Evolutionary conservation across 1,140 invertebrate genomes (phyloP), one percentile per base, ranked within the genome.

Genomic region (Saccostrea cuccullata): DNA sequence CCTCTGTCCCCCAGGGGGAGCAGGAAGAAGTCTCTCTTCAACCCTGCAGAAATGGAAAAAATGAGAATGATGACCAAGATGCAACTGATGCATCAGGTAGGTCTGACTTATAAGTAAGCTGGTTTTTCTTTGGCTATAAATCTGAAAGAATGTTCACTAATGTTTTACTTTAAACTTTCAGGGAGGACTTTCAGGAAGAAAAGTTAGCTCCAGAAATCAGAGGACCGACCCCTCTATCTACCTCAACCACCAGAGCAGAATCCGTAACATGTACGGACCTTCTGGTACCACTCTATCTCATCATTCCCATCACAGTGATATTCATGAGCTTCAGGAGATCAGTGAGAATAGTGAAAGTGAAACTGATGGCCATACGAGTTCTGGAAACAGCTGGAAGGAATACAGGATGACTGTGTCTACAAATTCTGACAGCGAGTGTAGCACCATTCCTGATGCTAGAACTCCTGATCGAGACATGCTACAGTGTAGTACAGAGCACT

Each of bases 31-130:
- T 94, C 94, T 12, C 87, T 94, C 13, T 94, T 95, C 89, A 94
- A 94, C 86, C 93, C 94, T 4, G 94, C 94, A 4, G 94, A 94
- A 88, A 94, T 95, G 92, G 94, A 94, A 89, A 93, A 93, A 77
- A 91, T 94, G 90, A 91, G 92, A 82, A 89, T 88, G 26, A 83
- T 85, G 40, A 92, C 90, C 26, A 91, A 91, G 26, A 91, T 90
- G 86, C 88, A 90, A 88, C 86, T 92, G 0, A 90, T 94, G 90
- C 90, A 90, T 70, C 91, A 92, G 92, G 93, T 93, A 87, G 89
- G 23, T 84, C 9, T 47, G 20, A 15, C 36, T 82, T 85, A 13
- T 15, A 55, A 30, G 26, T 6, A 6, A n/a, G n/a, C n/a, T n/a
- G n/a, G n/a, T n/a, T 84, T 23, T 56, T 8, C 55, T 15, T 9